Evolutionary conservation across 1,140 invertebrate species (phyloP).

Genomic region (Lordiphosa stackelbergi): DNA sequence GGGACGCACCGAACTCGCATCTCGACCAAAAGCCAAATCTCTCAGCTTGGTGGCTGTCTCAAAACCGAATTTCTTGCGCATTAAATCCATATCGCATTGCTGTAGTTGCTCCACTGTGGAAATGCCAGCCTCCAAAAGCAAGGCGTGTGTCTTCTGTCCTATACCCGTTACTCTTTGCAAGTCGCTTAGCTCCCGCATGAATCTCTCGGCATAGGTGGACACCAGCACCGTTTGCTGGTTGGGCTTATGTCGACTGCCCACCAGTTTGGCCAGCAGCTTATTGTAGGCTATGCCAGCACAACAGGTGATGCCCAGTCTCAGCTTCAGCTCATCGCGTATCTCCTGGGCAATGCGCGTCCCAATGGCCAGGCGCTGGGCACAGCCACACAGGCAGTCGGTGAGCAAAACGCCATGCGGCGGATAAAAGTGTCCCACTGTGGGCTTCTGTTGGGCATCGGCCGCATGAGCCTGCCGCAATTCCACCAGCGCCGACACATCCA

Average conservation of each 20-base stretch:
- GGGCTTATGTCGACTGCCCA: conserved; percentile 85
- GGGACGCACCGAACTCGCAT: conserved; percentile 83
- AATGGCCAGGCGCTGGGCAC: conserved; percentile 81
- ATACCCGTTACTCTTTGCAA: conserved; percentile 85
- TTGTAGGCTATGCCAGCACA: conserved; percentile 91
- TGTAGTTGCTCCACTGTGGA: conserved; percentile 83
- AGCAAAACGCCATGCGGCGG: conserved; percentile 75
- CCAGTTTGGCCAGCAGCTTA: conserved; percentile 89
- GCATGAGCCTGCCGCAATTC: conserved; percentile 76
- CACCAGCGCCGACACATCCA: conserved; percentile 85
- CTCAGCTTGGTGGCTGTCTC: conserved; percentile 84
- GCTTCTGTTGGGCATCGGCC: conserved; percentile 58
- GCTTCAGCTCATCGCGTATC: conserved; percentile 82
- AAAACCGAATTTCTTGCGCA: conserved; percentile 81
- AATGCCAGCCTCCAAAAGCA: conserved; percentile 82
- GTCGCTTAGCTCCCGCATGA: conserved; percentile 82
- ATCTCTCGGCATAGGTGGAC: conserved; percentile 81
- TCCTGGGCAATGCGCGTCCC: conserved; percentile 84
- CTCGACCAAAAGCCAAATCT: conserved; percentile 84
- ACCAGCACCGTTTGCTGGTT: conserved; percentile 89
- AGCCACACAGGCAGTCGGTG: conserved; percentile 84
- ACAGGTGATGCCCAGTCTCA: conserved; percentile 84
- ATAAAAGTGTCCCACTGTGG: conserved; percentile 80
- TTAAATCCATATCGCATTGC: conserved; percentile 79
- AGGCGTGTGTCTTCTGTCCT: conserved; percentile 82